Conservation (phyloP, 2,888 invertebrate genomes). For the Conomelus anceps region DNA sequence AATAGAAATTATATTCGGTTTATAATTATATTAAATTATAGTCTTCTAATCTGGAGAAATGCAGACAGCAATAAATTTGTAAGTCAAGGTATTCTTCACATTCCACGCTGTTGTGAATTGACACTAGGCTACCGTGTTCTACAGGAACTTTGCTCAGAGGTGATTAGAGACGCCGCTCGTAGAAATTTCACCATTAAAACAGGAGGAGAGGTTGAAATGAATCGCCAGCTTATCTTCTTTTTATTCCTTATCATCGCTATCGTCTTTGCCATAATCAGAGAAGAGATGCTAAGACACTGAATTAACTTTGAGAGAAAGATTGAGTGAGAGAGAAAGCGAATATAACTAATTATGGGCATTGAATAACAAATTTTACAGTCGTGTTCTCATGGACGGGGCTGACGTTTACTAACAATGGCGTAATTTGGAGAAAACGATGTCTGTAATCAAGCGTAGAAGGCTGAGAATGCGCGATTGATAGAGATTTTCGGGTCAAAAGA, state of each 20-base stretch:
- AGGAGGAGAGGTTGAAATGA: background rate
- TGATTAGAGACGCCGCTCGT: background rate
- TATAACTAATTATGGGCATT: background rate
- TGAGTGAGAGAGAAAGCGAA: background rate
- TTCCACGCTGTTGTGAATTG: too few relatives aligned
- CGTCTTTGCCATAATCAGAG: background rate
- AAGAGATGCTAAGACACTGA: background rate
- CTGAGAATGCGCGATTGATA: background rate
- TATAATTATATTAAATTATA: too few relatives aligned
- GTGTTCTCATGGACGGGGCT: background rate
- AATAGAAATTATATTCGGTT: too few relatives aligned
- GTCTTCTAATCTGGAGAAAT: too few relatives aligned
- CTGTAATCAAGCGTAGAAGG: background rate
- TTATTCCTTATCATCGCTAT: background rate
- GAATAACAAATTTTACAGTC: background rate
- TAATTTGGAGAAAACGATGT: background rate
- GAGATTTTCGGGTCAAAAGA: background rate
- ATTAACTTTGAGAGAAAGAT: background rate
- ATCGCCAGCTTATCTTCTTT: background rate
- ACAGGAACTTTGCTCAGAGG: background rate
- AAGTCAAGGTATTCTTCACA: too few relatives aligned
- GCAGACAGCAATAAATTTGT: too few relatives aligned
- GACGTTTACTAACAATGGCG: background rate
- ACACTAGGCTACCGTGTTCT: too few relatives aligned
- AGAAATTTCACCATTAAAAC: background rate